Base-by-base conservation (phyloP, 2,113 vertebrate species). In the Galemys pyrenaicus region DNA sequence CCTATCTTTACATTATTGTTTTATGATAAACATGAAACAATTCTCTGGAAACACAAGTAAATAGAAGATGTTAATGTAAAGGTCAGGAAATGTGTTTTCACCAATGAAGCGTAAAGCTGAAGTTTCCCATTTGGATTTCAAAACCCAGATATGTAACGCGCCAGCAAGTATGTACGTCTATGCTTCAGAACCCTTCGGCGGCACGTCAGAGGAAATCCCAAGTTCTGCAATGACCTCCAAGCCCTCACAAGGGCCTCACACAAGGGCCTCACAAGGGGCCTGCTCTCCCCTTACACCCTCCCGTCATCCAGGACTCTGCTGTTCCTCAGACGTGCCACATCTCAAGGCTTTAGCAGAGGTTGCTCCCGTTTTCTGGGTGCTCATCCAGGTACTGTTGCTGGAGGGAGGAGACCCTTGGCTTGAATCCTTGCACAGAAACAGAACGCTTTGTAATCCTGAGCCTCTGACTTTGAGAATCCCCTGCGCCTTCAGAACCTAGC, bases 41-140 rank as follows among this genome's bases (percentile, higher is more conserved):
- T 86, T 82, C 16, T 71, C 46, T 89, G 54, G 51, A 92, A 93
- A 93, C 39, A 65, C 28, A 89, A 93, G 73, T 24, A 94, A 93
- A 81, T 58, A 78, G 41, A 60, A 90, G 6, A 11, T 78, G 65
- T 37, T 26, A 75, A 35, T 87, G 81, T 41, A 80, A 85, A 2
- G 26, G 3, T 60, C 32, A 89, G 94, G 67, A 83, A 92, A 91
- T 83, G 26, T 71, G 41, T 71, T 68, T 91, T 85, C 49, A 88
- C n/a, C 6, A 92, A 83, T 70, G 28, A 96, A 35, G 60, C 1
- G 79, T n/a, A 77, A 96, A 92, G 20, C 2, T 73, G 92, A 37
- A 65, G n/a, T 81, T 92, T 89, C 51, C 28, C 60, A 9, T 92
- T 92, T 91, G 20, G 11, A 89, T 85, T 86, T 65, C 91, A 92